Evolutionary conservation across 2,888 invertebrate species (phyloP), one percentile per base, ranked within the genome.

Genomic region (Yponomeuta cagnagella): DNA sequence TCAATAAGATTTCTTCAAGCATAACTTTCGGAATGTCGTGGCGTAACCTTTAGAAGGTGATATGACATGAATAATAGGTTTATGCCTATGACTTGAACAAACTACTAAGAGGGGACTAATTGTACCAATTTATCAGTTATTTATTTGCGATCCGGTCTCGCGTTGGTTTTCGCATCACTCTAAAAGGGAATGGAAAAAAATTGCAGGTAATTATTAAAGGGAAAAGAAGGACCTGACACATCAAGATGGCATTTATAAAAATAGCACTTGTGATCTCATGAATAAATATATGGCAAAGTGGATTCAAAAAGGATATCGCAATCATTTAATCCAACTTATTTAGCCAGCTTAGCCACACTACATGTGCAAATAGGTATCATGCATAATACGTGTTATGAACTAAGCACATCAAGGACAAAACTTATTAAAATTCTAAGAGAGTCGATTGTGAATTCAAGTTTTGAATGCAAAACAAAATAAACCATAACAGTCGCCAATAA

Each of bases 81-180:
- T 30, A 12, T 37, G 52, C 69, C 58, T 23, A 31, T 52, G 58
- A 23, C 31, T 52, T 58, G n/a, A 9, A 70, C 64, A 33, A 52
- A 43, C 10, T 63, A 70, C 48, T 63, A 37, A 70, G 64, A 37
- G 31, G 37, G 43, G 43, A 64, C 31, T 58, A 69, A 69, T 69
- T 69, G 58, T 30, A n/a, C 69, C 69, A 69, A 69, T 69, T 69
- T 69, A 69, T 58, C 69, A 69, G 58, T 48, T 15, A 68, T 58
- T 69, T 69, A 30, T 69, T 69, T 31, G 48, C 52, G 69, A 33
- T 37, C 67, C 48, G 68, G 31, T 31, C 69, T 52, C 58, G 30
- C n/a, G 68, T 10, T 48, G n/a, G 37, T 68, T 67, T 68, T 68
- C 33, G 68, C 68, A n/a, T 33, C 37, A 48, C 68, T 68, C 23